Conservation (phyloP, 2,797 vertebrate genomes). For the Eulemur mongoz region DNA sequence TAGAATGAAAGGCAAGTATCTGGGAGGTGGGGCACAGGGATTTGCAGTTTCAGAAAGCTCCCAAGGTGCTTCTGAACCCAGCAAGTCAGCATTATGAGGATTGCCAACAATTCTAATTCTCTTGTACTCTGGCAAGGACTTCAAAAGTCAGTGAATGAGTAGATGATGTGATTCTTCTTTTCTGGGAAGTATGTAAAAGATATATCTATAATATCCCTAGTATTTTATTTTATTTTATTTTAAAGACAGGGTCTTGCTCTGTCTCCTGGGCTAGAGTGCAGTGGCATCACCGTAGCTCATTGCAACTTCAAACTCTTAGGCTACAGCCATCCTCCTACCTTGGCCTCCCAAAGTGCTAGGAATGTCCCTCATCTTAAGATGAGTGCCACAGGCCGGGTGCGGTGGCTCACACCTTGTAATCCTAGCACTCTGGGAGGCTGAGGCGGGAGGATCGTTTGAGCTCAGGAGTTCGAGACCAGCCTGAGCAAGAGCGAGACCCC, state of each 20-base stretch:
- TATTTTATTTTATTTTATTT: neutral
- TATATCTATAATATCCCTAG: neutral
- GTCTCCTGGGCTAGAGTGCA: neutral
- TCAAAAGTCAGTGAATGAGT: neutral
- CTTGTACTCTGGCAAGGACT: neutral
- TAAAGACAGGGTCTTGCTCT: neutral
- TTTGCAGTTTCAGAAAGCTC: neutral
- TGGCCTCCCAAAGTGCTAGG: neutral
- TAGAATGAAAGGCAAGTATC: neutral
- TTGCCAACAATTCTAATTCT: neutral
- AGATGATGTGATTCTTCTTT: neutral
- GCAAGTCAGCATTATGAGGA: no score
- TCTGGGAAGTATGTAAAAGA: neutral
- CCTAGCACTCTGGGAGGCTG: no score
- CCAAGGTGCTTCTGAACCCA: neutral
- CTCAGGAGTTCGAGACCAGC: no score
- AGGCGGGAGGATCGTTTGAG: no score
- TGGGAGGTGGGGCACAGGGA: neutral
- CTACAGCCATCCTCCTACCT: neutral
- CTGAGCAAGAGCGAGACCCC: no score
- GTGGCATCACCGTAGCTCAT: neutral
- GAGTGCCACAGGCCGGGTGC: neutral
- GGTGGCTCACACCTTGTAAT: no score
- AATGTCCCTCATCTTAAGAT: neutral
- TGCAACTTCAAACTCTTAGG: neutral